Base-by-base conservation (phyloP, 2,888 invertebrate genomes). In the Acrobeloides nanus region DNA sequence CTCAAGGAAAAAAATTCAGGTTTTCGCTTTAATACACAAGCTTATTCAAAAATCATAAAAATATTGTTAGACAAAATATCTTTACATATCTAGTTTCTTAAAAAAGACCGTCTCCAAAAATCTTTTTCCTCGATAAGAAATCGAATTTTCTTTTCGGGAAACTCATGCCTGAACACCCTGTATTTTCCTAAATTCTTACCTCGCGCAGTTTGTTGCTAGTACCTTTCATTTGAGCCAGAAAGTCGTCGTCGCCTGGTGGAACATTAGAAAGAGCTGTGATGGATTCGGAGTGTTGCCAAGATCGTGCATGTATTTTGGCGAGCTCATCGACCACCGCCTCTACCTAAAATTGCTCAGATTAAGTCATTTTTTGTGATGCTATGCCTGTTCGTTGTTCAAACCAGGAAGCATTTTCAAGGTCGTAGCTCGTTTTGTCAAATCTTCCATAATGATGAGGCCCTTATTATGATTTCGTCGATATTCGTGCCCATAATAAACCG, bases 391-490 rank as follows among this genome's bases (percentile, higher is more conserved):
- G 39, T 63, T 55, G 32, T 44, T 62, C 31, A 59, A 45, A 4
- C 59, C 59, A 6, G 59, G 59, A 29, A 59, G 37, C 40, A 59
- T 41, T 17, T 45, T 42, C 8, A 51, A 32, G 23, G 51, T 51
- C 26, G n/a, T 33, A 8, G 47, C 51, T 27, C 15, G 15, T 6
- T 18, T 33, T 1, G 49, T 57, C 24, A 59, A 26, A 31, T 59
- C 59, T 25, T 59, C 59, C 53, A 59, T 59, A 23, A 59, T 48
- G 15, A 59, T 49, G 21, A 62, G 20, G 4, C 59, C 59, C 21
- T 47, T 27, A 12, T 31, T 31, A 32, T 57, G 46, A 31, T 31
- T 24, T 17, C 31, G 15, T 8, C 40, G 32, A 42, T 51, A 58
- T 18, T 49, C 51, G 32, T 38, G 29, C 17, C 57, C 59, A 38